Percentiles rank a stretch among this genome's conserved stretches.
Evolutionary conservation across 2,888 invertebrate species (phyloP).

Genomic region (Escarpia spicata): DNA sequence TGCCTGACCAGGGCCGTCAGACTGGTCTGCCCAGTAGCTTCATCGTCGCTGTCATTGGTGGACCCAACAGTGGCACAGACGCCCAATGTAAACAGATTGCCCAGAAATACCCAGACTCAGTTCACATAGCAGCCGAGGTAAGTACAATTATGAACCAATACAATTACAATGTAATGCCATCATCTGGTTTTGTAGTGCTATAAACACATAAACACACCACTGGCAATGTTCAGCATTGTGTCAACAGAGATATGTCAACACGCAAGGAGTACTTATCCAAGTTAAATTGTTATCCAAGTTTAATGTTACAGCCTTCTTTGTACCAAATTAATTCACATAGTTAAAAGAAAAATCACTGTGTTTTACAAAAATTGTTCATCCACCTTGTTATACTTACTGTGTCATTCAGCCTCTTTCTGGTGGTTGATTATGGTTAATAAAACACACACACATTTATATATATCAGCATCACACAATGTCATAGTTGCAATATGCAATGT

Average conservation of each 20-base stretch:
- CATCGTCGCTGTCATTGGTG: constrained; percentile 89
- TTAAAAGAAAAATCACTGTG: neutral
- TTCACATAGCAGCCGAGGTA: constrained; percentile 36
- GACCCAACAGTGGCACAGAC: constrained; percentile 92
- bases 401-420: too few relatives aligned
- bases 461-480: neutral
- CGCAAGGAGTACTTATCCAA: neutral
- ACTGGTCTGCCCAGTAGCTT: constrained; percentile 68
- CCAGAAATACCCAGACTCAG: constrained; percentile 64
- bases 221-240: neutral
- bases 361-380: neutral
- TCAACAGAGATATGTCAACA: neutral
- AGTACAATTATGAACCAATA: neutral
- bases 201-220: neutral
- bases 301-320: neutral
- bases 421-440: too few relatives aligned
- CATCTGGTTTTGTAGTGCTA: neutral
- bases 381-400: too few relatives aligned
- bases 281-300: neutral
- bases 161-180: neutral
- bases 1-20: constrained; percentile 54
- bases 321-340: neutral
- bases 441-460: neutral
- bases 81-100: constrained; percentile 90
- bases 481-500: too few relatives aligned